Conservation (phyloP, 2,113 vertebrate species). For the Uria aalge region DNA sequence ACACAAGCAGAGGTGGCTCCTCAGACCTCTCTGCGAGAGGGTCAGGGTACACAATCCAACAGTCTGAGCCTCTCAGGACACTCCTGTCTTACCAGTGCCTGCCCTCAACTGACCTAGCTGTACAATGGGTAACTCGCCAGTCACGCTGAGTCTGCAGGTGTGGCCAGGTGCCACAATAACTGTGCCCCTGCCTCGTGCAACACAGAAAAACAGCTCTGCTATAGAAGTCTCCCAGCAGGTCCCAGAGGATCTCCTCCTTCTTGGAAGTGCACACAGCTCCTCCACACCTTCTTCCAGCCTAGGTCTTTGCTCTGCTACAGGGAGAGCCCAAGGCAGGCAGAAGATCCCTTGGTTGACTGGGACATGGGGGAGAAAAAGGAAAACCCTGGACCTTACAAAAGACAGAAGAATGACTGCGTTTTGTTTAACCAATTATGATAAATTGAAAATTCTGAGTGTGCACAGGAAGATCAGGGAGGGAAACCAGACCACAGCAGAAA, state of each 20-base stretch:
- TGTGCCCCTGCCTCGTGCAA: not conserved
- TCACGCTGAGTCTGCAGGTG: not conserved
- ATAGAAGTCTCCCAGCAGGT: not conserved
- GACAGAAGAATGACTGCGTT: not conserved
- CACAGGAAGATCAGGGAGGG: not conserved
- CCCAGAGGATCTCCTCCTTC: not conserved
- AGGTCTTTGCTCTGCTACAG: not conserved
- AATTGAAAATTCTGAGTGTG: not conserved
- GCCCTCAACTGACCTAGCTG: not conserved
- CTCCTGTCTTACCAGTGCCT: not conserved
- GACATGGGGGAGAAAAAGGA: not conserved
- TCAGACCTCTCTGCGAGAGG: not conserved
- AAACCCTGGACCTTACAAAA: not conserved
- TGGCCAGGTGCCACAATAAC: not conserved
- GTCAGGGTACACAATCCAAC: not conserved
- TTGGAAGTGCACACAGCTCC: not conserved
- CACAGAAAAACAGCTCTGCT: not conserved
- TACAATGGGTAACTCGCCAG: not conserved
- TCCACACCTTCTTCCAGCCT: not conserved
- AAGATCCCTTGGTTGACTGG: not conserved
- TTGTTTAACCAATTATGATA: accelerated
- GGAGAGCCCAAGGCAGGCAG: not conserved
- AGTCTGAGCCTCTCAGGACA: not conserved
- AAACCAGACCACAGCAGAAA: not conserved
- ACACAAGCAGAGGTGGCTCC: not conserved